These are phyloP conservation scores for Lycaon pictus DNA, from an alignment of 2,113 vertebrate genomes.

Conservation along the genomic window DNA sequence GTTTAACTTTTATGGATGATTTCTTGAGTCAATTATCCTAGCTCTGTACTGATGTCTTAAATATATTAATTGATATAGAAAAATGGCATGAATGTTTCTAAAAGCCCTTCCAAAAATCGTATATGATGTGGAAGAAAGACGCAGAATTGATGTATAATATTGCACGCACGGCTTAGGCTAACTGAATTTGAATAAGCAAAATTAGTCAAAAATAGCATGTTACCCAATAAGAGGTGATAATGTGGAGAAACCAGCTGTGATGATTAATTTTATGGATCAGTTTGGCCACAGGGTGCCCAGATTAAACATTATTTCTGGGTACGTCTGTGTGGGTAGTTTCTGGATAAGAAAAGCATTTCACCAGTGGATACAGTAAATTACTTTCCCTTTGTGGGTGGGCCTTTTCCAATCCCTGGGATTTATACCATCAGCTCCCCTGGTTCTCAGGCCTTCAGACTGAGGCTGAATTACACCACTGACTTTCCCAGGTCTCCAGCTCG, in stretches of 20 bases:
- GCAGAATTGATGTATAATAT: background rate
- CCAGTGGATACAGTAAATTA: background rate
- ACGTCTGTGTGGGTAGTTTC: background rate
- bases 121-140: background rate
- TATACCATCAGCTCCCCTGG: background rate
- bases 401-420: background rate
- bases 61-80: background rate
- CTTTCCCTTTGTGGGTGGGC: background rate
- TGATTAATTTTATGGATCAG: background rate
- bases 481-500: background rate
- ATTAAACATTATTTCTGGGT: background rate
- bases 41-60: background rate
- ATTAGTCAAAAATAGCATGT: background rate
- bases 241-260: background rate
- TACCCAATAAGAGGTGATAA: background rate
- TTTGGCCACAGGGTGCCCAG: background rate
- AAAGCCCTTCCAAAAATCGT: background rate
- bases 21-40: conserved; percentile 10
- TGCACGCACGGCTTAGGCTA: background rate
- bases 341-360: background rate
- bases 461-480: background rate
- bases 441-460: background rate
- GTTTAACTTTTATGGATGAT: background rate
- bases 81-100: background rate
- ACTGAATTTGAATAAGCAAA: background rate